A percentile compares a stretch with the other conserved stretches of the same genome.
These are phyloP conservation scores for Ochropacha duplaris DNA, from an alignment of 2,888 invertebrate species.

Conservation along the genomic window DNA sequence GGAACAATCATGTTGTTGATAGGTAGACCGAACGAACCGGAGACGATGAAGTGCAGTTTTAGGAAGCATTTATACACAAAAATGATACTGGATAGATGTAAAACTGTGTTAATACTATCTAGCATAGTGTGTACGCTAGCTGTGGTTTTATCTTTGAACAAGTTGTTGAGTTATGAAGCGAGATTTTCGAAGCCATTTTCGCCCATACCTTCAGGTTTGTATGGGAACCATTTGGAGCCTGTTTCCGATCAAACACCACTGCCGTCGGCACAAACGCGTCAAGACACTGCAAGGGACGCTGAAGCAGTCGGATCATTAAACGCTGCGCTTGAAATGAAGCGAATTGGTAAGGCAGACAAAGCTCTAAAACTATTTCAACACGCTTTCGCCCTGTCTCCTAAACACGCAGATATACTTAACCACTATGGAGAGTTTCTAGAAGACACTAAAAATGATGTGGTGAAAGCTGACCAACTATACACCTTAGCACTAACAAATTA, in stretches of 20 bases:
- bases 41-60: constrained; percentile 62
- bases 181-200: constrained; percentile 69
- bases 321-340: constrained; percentile 93
- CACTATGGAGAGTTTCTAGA: constrained; percentile 97
- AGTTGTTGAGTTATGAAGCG: constrained; percentile 63
- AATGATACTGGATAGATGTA: constrained; percentile 72
- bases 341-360: constrained; percentile 91
- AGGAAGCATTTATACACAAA: constrained; percentile 56
- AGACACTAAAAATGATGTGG: constrained; percentile 90
- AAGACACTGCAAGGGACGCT: constrained; percentile 61
- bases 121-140: constrained; percentile 72
- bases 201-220: constrained; percentile 69
- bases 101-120: constrained; percentile 70
- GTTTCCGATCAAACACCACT: constrained; percentile 48
- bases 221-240: constrained; percentile 67
- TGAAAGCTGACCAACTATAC: constrained; percentile 95
- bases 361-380: constrained; percentile 94
- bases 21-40: constrained; percentile 58
- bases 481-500: constrained; percentile 91
- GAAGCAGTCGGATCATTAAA: constrained; percentile 94
- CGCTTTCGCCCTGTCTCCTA: constrained; percentile 94
- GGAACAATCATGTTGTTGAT: constrained; percentile 65
- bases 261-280: constrained; percentile 32
- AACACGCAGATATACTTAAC: constrained; percentile 95
- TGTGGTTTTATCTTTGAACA: constrained; percentile 68